These are phyloP conservation scores for Microtus pennsylvanicus DNA, from an alignment of 2,113 vertebrate genomes.

Conservation along the genomic window DNA sequence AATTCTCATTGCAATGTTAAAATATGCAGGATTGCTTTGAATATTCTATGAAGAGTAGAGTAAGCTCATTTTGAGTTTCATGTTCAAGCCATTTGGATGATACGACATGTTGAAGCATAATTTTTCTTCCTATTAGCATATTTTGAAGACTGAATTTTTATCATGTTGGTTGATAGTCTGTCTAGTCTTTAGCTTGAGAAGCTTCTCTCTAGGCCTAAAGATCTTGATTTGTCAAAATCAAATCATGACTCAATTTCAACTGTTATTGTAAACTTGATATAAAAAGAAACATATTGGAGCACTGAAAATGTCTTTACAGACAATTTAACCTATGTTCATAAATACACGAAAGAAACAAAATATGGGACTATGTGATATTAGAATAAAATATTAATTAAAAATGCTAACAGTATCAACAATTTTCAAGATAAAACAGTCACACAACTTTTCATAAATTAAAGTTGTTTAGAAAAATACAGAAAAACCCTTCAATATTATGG, in stretches of 20 bases:
- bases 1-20: conserved; percentile 45
- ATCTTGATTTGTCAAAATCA: not conserved
- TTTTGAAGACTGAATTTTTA: not conserved
- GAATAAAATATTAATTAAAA: not conserved
- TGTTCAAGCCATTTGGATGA: not conserved
- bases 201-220: not conserved
- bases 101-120: not conserved
- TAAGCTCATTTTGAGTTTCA: not conserved
- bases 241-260: not conserved
- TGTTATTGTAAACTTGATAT: not conserved
- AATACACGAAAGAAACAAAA: not conserved
- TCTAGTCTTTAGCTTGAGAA: not conserved
- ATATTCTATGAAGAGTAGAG: not conserved
- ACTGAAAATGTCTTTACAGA: not conserved
- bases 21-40: not conserved
- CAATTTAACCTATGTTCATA: not conserved
- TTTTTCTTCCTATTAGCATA: conserved; percentile 32
- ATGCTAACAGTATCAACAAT: not conserved
- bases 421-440: not conserved
- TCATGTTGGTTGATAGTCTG: not conserved
- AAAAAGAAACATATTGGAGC: not conserved
- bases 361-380: not conserved
- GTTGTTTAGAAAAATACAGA: not conserved
- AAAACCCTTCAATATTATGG: not conserved
- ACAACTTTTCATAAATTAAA: not conserved